Conservation (phyloP, 1,140 invertebrate species). For the Drosophila parvula region DNA sequence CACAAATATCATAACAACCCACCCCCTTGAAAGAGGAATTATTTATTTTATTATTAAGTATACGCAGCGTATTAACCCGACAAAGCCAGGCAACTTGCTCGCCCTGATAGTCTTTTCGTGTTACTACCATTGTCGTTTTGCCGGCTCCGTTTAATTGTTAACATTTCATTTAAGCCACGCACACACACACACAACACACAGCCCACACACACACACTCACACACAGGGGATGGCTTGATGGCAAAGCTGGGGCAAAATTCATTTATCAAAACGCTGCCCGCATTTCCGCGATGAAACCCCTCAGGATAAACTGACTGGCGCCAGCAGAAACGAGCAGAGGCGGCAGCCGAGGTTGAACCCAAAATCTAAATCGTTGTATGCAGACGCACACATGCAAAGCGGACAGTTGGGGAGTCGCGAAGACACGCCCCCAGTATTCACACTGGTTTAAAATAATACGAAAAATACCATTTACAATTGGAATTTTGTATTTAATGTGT, state of each 20-base stretch:
- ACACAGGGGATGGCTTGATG: slow-evolving; percentile 5
- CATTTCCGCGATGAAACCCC: slow-evolving; percentile 71
- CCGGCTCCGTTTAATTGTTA: slow-evolving; percentile 78
- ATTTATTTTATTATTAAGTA: slow-evolving; percentile 74
- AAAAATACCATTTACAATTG: background rate
- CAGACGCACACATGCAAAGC: slow-evolving; percentile 42
- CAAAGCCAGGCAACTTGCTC: slow-evolving; percentile 43
- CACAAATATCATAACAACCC: slow-evolving; percentile 53
- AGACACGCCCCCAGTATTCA: slow-evolving; percentile 3
- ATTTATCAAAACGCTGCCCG: slow-evolving; percentile 79
- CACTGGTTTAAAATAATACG: slow-evolving; percentile 17
- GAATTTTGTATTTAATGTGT: too few relatives aligned
- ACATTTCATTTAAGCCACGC: slow-evolving; percentile 77
- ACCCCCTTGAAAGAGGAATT: slow-evolving; percentile 33
- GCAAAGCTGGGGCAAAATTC: slow-evolving; percentile 57
- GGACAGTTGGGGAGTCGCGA: background rate
- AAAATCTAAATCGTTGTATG: slow-evolving; percentile 76
- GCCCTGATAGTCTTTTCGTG: slow-evolving; percentile 78
- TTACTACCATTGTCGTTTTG: slow-evolving; percentile 56
- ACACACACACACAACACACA: slow-evolving; percentile 15
- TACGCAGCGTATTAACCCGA: slow-evolving; percentile 59
- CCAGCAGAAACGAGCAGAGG: slow-evolving; percentile 73
- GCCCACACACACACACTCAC: background rate
- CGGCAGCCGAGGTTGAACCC: slow-evolving; percentile 68
- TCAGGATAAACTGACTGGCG: slow-evolving; percentile 69